Evolutionary conservation across 2,113 vertebrate species (phyloP), one percentile per base, ranked within the genome.

Genomic region (Emydura subglobosa): DNA sequence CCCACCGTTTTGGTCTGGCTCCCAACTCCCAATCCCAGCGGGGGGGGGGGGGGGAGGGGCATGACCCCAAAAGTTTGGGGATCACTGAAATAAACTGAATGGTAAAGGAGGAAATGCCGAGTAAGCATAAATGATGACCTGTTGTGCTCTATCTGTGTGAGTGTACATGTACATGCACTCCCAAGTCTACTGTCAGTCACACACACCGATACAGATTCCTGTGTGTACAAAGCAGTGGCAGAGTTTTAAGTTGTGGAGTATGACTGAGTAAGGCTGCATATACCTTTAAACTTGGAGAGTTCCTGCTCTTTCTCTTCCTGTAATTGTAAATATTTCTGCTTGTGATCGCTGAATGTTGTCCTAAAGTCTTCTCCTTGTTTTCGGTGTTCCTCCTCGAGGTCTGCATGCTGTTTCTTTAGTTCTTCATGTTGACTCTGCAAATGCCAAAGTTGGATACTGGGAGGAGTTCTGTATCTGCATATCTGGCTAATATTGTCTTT

Each of bases 351-450:
- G 94, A 99, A 97, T 0, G 98, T 98, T 50, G 98, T 98, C 44
- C 95, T 98, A 83, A 99, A 99, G 96, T 99, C 99, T 6, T 99
- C 98, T 6, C 98, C 98, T 83, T 99, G 98, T 34, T 94, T 97
- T 11, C 99, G 98, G 94, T 99, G 99, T 91, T 99, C 98, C 7
- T 99, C 99, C 85, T 99, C 99, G 80, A 99, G 98, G 47, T 99
- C 98, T 24, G 98, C 98, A 50, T 98, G 99, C 97, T 99, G 99
- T 53, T 99, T 99, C 98, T 99, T 99, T 12, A 99, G 97, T 72
- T 99, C 99, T 1, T 99, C 99, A 0, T 99, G 99, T 95, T 99
- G 99, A 97, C 99, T 99, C 99, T 99, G 97, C 83, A 96, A 96
- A 97, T 21, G 94, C 14, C 88, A 94, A 87, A 85, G 91, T 55